These are phyloP conservation scores for Tyto alba DNA, from an alignment of 2,113 vertebrate genomes.

Conservation along the genomic window DNA sequence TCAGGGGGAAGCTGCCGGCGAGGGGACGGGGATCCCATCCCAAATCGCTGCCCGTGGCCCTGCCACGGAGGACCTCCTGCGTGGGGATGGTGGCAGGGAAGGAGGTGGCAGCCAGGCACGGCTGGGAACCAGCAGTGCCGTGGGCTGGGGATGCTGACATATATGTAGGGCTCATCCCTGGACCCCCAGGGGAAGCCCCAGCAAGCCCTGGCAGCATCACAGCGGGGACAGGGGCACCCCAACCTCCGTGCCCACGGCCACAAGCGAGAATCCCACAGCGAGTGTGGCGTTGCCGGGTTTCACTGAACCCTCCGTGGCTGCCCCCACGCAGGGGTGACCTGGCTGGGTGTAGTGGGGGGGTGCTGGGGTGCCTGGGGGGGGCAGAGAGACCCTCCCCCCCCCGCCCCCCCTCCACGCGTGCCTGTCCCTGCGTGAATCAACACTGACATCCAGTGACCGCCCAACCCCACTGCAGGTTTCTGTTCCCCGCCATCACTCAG, in stretches of 20 bases:
- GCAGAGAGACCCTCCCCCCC: no score
- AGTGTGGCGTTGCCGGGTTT: rapidly evolving
- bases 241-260: background rate
- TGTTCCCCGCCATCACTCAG: rapidly evolving
- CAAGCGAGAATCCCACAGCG: rapidly evolving
- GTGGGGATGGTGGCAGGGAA: no score
- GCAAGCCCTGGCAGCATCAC: background rate
- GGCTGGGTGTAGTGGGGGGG: no score
- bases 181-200: background rate
- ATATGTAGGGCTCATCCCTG: background rate
- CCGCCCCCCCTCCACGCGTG: background rate
- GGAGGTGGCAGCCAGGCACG: no score
- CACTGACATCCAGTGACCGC: background rate
- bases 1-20: background rate
- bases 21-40: rapidly evolving
- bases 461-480: background rate
- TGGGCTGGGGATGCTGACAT: no score
- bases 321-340: no score
- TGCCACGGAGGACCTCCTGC: no score
- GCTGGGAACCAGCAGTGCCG: no score
- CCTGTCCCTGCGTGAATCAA: background rate
- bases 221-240: background rate
- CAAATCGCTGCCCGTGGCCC: background rate
- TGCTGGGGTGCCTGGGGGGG: background rate
- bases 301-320: rapidly evolving